Conservation (phyloP, 2,888 invertebrate genomes). For the Blera fallax region DNA sequence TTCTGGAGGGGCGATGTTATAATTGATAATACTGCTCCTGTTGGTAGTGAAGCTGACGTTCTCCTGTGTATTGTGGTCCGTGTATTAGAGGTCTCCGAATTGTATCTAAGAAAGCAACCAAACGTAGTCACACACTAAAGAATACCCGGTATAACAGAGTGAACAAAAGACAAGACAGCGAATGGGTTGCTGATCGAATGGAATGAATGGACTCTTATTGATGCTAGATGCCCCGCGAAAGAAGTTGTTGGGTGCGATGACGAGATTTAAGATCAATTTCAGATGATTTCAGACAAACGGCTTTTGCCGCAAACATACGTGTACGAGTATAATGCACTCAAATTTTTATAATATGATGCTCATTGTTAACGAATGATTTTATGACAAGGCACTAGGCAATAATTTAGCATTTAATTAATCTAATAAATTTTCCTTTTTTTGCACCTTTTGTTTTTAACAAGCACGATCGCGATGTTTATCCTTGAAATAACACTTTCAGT, state of each 20-base stretch:
- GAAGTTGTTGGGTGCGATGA: slow-evolving; percentile 1
- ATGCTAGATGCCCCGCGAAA: slow-evolving; percentile 1
- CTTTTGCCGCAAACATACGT: not conserved
- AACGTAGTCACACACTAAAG: slow-evolving; percentile 28
- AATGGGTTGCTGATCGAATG: slow-evolving; percentile 2
- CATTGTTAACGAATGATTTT: slow-evolving; percentile 30
- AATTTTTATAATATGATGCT: slow-evolving; percentile 8
- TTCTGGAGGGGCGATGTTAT: slow-evolving; percentile 7
- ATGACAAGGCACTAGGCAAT: slow-evolving; percentile 50
- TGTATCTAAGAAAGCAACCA: slow-evolving; percentile 47
- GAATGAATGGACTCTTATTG: slow-evolving; percentile 21
- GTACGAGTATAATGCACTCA: slow-evolving; percentile 7
- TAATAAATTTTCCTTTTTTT: slow-evolving; percentile 1
- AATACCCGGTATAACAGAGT: slow-evolving; percentile 15
- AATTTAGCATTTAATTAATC: not conserved
- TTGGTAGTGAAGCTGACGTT: slow-evolving; percentile 10
- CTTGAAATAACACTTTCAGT: slow-evolving; percentile 56
- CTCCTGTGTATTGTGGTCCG: slow-evolving; percentile 23
- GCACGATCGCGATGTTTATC: slow-evolving; percentile 67
- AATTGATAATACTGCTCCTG: slow-evolving; percentile 61
- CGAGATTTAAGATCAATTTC: slow-evolving; percentile 44
- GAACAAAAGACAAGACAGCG: not conserved
- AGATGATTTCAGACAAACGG: not conserved
- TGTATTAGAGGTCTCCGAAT: slow-evolving; percentile 37
- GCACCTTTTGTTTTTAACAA: not conserved